Percentiles rank a stretch among this genome's conserved stretches.
phyloP scores from a whole-genome alignment of 2,797 vertebrate genomes.

The Myotis planiceps region DNA sequence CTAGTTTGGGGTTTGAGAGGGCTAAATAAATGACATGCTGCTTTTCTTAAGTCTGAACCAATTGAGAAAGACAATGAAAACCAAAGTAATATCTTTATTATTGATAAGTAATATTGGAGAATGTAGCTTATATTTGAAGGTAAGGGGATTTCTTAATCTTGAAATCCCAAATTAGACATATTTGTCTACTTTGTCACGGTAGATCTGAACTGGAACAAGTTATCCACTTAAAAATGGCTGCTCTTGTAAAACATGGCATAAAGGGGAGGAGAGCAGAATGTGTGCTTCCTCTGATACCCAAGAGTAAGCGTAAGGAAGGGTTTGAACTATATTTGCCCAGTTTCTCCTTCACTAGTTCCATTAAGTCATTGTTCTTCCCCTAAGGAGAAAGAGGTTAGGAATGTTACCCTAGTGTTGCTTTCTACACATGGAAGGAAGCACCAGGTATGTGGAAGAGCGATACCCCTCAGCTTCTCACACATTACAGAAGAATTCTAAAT shows the following conservation, averaged over 20 bases:
- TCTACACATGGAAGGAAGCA: background rate
- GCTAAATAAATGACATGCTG: background rate
- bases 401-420: background rate
- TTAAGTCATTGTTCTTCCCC: background rate
- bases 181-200: background rate
- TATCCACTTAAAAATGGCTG: background rate
- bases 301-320: background rate
- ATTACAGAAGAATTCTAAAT: constrained; percentile 21
- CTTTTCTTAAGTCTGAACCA: constrained; percentile 28
- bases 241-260: background rate
- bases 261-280: background rate
- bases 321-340: background rate
- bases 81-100: constrained; percentile 30
- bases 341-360: background rate
- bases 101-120: constrained; percentile 35
- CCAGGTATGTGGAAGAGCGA: background rate
- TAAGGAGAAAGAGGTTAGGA: background rate
- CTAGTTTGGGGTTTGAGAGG: constrained; percentile 10
- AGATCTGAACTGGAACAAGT: background rate
- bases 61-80: constrained; percentile 6
- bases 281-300: background rate
- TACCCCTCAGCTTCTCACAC: background rate
- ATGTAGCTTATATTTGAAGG: constrained; percentile 6
- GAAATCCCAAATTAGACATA: background rate
- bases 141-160: background rate